phyloP scores from a whole-genome alignment of 2,888 invertebrate genomes.

The Pachycephus smyrnensis region DNA sequence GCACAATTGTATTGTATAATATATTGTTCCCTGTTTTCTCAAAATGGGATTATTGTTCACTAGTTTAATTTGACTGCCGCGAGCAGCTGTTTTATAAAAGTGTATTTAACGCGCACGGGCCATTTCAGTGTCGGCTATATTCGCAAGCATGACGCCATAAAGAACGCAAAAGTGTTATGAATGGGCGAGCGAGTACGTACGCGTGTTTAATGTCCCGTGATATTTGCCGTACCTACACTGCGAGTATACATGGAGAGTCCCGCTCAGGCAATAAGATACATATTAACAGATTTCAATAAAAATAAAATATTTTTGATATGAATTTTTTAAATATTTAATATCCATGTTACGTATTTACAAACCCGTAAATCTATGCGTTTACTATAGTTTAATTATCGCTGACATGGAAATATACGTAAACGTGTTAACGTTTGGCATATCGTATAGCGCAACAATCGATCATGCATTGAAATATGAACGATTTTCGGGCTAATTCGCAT shows the following conservation, averaged over 20 bases:
- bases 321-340: neutral
- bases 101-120: constrained; percentile 5
- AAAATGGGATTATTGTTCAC: neutral
- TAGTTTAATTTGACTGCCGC: neutral
- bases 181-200: neutral
- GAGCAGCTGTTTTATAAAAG: constrained; percentile 4
- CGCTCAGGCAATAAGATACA: neutral
- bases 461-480: neutral
- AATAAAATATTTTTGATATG: neutral
- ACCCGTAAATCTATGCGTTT: neutral
- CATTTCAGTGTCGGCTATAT: neutral
- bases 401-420: neutral
- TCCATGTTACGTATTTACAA: neutral
- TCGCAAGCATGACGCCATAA: constrained; percentile 8
- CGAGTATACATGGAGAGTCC: neutral
- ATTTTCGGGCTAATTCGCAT: neutral
- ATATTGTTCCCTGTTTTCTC: neutral
- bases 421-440: neutral
- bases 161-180: constrained; percentile 10
- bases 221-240: neutral
- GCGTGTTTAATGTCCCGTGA: constrained; percentile 6
- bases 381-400: neutral
- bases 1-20: neutral
- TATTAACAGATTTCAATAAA: neutral
- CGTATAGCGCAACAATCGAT: neutral